phyloP scores from a whole-genome alignment of 2,888 invertebrate species.

The Phorcus lineatus region DNA sequence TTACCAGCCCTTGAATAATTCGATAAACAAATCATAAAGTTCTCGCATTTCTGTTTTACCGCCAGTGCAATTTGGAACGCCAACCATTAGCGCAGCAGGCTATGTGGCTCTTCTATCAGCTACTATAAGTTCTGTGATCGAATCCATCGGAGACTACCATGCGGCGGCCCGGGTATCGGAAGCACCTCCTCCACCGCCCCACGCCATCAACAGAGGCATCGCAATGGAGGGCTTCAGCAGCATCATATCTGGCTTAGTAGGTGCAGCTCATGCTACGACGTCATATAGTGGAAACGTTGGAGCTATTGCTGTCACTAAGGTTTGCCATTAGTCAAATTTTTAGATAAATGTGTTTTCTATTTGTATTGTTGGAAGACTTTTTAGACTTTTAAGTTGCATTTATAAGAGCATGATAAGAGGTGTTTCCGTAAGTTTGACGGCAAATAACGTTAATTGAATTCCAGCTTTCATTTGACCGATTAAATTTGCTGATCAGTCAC shows the following conservation, averaged over 20 bases:
- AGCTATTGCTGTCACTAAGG: constrained; percentile 90
- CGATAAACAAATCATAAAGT: no score
- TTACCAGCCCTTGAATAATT: no score
- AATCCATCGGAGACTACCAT: constrained; percentile 88
- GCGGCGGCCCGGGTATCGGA: constrained; percentile 84
- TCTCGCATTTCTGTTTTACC: no score
- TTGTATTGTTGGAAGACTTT: no score
- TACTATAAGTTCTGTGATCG: constrained; percentile 65
- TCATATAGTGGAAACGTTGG: constrained; percentile 93
- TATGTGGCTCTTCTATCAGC: constrained; percentile 68
- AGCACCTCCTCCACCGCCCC: constrained; percentile 88
- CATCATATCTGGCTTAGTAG: constrained; percentile 88
- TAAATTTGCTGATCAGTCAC: no score
- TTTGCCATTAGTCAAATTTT: no score
- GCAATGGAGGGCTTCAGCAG: constrained; percentile 89
- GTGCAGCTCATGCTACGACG: constrained; percentile 90
- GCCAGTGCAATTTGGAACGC: constrained; percentile 77
- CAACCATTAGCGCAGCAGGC: constrained; percentile 64
- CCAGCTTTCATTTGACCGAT: no score
- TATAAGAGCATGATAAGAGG: no score
- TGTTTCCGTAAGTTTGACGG: no score
- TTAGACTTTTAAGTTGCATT: no score
- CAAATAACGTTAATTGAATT: no score
- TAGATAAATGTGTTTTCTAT: no score
- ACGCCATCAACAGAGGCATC: constrained; percentile 86